phyloP scores from a whole-genome alignment of 2,888 invertebrate species.

The Tetragonula carbonaria region DNA sequence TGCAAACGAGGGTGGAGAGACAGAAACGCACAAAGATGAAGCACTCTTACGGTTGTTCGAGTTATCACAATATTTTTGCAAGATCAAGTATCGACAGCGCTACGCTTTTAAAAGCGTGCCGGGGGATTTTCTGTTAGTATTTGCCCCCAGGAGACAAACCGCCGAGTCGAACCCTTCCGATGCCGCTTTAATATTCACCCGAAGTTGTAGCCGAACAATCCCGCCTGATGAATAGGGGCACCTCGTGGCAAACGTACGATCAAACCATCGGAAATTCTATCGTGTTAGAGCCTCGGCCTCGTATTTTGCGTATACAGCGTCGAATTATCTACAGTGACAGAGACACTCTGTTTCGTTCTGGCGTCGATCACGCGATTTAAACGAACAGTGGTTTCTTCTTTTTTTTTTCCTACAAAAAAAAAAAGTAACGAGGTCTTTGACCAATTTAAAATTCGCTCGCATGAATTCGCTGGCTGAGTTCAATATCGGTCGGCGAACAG shows the following conservation, averaged over 20 bases:
- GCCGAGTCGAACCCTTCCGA: constrained; percentile 74
- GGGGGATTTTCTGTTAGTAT: constrained; percentile 32
- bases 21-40: constrained; percentile 60
- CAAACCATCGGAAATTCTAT: constrained; percentile 24
- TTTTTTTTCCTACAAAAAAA: neutral
- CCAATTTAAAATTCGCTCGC: constrained; percentile 3
- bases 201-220: constrained; percentile 72
- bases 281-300: neutral
- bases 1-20: constrained; percentile 51
- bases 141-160: constrained; percentile 63
- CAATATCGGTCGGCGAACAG: constrained; percentile 1
- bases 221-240: constrained; percentile 74
- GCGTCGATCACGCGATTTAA: neutral
- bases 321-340: neutral
- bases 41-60: constrained; percentile 62
- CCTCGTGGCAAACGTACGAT: neutral
- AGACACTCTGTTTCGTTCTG: no score
- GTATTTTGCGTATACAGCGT: neutral
- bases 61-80: constrained; percentile 76
- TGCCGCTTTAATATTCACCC: constrained; percentile 77
- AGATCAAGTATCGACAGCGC: constrained; percentile 57
- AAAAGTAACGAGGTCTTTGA: neutral
- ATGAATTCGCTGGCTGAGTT: neutral
- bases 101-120: constrained; percentile 59
- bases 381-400: neutral